Conservation (phyloP, 2,888 invertebrate species). For the Chirona hameri region DNA sequence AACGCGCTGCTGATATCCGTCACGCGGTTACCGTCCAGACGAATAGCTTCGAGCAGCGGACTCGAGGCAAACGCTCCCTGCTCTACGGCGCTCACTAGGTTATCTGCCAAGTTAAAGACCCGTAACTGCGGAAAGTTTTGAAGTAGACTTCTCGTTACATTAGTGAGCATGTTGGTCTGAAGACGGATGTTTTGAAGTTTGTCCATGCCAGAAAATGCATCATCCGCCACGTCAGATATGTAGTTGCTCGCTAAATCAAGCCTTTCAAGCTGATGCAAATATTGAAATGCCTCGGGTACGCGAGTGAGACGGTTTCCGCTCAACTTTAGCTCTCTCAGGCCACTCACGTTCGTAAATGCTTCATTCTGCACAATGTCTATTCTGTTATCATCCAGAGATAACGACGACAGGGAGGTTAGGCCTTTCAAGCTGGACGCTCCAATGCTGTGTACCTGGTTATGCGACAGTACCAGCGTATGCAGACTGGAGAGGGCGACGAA, state of each 20-base stretch:
- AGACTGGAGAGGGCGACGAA: conserved; percentile 71
- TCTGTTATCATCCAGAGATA: conserved; percentile 75
- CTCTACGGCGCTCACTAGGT: conserved; percentile 74
- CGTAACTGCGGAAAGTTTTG: conserved; percentile 72
- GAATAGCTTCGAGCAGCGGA: conserved; percentile 70
- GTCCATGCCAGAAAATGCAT: conserved; percentile 73
- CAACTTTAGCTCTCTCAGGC: conserved; percentile 74
- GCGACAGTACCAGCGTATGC: conserved; percentile 74
- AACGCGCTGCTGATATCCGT: conserved; percentile 74
- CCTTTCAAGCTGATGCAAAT: conserved; percentile 70
- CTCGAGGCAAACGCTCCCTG: conserved; percentile 71
- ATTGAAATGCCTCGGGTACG: conserved; percentile 71
- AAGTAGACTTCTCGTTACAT: conserved; percentile 73
- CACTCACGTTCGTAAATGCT: conserved; percentile 72
- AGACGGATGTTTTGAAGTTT: conserved; percentile 76
- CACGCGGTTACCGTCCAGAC: conserved; percentile 75
- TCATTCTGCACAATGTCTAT: conserved; percentile 69
- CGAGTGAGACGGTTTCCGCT: conserved; percentile 73
- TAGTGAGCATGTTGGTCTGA: conserved; percentile 78
- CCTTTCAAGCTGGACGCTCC: conserved; percentile 53
- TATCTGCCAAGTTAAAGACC: conserved; percentile 76
- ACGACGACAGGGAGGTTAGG: conserved; percentile 60
- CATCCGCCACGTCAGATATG: conserved; percentile 70
- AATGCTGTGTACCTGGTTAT: conserved; percentile 70
- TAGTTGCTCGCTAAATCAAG: conserved; percentile 82